Percentiles rank a stretch among this genome's conserved stretches.
These are phyloP conservation scores for Acanthisitta chloris DNA, from an alignment of 2,113 vertebrate species.

Conservation along the genomic window DNA sequence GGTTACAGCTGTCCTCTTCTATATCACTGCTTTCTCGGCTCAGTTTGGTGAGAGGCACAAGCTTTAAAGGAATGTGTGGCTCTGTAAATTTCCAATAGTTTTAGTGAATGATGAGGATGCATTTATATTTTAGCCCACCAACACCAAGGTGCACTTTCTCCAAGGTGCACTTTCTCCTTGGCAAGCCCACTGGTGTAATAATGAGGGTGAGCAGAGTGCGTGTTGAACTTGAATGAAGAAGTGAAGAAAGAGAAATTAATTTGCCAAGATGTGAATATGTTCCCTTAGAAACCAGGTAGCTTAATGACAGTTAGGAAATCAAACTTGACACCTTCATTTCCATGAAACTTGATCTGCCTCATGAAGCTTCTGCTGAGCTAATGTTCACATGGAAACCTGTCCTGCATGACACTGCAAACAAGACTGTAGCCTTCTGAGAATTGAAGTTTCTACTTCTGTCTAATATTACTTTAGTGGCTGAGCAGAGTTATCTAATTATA, in stretches of 20 bases:
- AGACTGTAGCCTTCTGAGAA: background rate
- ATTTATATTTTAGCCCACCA: background rate
- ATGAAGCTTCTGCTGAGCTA: background rate
- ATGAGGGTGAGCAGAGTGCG: background rate
- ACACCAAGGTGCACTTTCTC: accelerated
- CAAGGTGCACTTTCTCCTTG: accelerated
- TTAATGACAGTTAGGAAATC: background rate
- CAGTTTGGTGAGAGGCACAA: background rate
- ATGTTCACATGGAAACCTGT: background rate
- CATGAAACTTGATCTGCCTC: background rate
- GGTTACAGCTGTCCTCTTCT: background rate
- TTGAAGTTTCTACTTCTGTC: background rate
- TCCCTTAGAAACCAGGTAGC: background rate
- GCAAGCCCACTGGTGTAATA: accelerated
- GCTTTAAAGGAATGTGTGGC: background rate
- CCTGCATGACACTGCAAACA: background rate
- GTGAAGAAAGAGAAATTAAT: background rate
- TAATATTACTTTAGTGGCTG: background rate
- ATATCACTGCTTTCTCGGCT: background rate
- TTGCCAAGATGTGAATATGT: background rate
- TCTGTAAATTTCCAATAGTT: background rate
- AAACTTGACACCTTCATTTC: background rate
- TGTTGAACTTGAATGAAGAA: background rate
- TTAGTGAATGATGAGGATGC: background rate
- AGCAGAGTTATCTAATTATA: background rate